Conservation (phyloP, 2,113 vertebrate genomes). For the Empidonax alnorum region DNA sequence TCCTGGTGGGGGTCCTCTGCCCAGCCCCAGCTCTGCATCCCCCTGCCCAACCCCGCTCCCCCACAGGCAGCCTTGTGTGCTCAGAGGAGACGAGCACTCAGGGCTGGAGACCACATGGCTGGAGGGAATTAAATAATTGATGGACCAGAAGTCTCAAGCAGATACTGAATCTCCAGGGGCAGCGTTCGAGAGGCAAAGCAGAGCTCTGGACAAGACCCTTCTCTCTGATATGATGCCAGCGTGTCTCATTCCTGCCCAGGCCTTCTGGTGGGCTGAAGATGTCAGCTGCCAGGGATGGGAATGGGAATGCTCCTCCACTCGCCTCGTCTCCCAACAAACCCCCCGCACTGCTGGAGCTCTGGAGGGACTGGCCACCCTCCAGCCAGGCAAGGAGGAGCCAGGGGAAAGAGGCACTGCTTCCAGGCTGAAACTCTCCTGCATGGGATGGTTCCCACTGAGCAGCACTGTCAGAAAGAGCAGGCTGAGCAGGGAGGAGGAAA, state of each 20-base stretch:
- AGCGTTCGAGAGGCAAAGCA: slow-evolving; percentile 9
- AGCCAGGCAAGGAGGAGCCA: neutral
- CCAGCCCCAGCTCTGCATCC: neutral
- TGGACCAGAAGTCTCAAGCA: slow-evolving; percentile 49
- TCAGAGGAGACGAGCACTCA: neutral
- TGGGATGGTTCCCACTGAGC: neutral
- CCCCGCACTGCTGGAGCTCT: rapidly evolving
- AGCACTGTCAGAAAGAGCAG: neutral
- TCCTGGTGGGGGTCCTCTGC: neutral
- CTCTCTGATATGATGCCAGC: neutral
- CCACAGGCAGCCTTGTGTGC: rapidly evolving
- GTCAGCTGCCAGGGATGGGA: neutral
- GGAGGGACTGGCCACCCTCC: neutral
- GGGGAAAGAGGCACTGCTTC: neutral
- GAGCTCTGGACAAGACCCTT: neutral
- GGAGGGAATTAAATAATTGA: slow-evolving; percentile 66
- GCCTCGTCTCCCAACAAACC: rapidly evolving
- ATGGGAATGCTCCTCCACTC: neutral
- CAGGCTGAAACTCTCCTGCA: neutral
- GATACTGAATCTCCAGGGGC: slow-evolving; percentile 16
- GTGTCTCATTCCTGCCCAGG: neutral
- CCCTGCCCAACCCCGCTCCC: neutral
- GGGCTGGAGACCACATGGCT: slow-evolving; percentile 59
- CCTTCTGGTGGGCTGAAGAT: neutral
- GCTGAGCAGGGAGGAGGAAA: neutral